Evolutionary conservation across 2,888 invertebrate genomes (phyloP), one percentile per base, ranked within the genome.

Genomic region (Cephus pulcher): DNA sequence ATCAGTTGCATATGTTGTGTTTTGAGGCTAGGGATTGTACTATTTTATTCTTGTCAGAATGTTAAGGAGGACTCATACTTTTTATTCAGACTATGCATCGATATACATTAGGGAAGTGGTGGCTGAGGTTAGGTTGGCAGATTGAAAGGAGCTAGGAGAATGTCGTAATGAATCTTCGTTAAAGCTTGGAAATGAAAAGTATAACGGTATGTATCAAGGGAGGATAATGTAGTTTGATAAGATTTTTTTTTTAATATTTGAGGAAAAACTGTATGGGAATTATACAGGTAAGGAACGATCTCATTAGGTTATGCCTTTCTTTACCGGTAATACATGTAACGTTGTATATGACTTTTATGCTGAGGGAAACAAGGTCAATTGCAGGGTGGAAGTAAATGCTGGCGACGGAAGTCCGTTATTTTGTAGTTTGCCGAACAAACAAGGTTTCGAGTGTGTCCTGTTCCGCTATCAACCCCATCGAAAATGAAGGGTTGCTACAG

Each of bases 81-180:
- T 56, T 56, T 23, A 9, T 23, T 56, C 9, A 2, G 23, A 56
- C 23, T 56, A 2, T 56, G 56, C 23, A 23, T 56, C 23, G 56
- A 23, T 23, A 23, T 40, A 9, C 23, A 23, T 9, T 9, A 9
- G 2, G 80, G 79, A 82, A 84, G 80, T 37, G 40, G 74, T 74
- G 80, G n/a, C 23, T 23, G 40, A 23, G n/a, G 40, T 34, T 69
- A 75, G 76, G 68, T 69, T 32, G 34, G 37, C 23, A 76, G 37
- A 15, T 32, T 23, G 80, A 81, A 83, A 83, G 79, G 81, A 83
- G 77, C 23, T 77, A 80, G 80, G 69, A 77, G 70, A 80, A 82
- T 82, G 80, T 81, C 77, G 80, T 81, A 83, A 84, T 85, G 84
- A 87, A 85, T 87, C 84, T 83, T 85, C 84, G 81, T 86, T 86